A percentile compares a stretch with the other conserved stretches of the same genome.
Evolutionary conservation across 2,113 vertebrate genomes (phyloP).

Genomic region (Anseranas semipalmata): DNA sequence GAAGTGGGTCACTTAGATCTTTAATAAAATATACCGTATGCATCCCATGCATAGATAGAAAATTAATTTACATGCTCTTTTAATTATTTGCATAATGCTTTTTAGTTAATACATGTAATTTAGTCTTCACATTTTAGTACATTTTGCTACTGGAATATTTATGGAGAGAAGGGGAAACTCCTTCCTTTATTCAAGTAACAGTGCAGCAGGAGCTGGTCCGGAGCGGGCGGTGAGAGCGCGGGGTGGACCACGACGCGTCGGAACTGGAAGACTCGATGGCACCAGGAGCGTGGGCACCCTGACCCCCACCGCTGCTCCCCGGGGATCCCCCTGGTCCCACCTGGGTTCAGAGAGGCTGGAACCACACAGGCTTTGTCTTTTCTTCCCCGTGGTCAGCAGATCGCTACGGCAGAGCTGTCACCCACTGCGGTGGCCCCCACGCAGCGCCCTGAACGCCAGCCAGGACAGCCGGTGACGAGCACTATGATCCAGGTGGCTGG

Average conservation of each 20-base stretch:
- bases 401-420: background rate
- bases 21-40: conserved; percentile 76
- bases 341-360: background rate
- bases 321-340: background rate
- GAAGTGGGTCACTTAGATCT: conserved; percentile 27
- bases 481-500: background rate
- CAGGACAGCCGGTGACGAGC: background rate
- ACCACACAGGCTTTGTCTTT: background rate
- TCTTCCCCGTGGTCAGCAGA: background rate
- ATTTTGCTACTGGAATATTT: conserved; percentile 65
- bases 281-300: background rate
- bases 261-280: conserved; percentile 60
- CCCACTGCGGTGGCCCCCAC: fast-evolving
- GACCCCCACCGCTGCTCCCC: background rate
- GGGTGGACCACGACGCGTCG: fast-evolving
- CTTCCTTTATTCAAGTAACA: conserved; percentile 65
- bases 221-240: background rate
- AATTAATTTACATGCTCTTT: conserved; percentile 71
- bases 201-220: background rate
- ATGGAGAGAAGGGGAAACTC: conserved; percentile 48
- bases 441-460: background rate
- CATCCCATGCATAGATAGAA: conserved; percentile 74
- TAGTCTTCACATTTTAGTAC: conserved; percentile 53
- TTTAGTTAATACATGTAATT: conserved; percentile 42
- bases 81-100: conserved; percentile 69